Percentiles rank a stretch among this genome's conserved stretches.
phyloP scores from a whole-genome alignment of 2,888 invertebrate genomes.

The Zygothrica quintamaculata region DNA sequence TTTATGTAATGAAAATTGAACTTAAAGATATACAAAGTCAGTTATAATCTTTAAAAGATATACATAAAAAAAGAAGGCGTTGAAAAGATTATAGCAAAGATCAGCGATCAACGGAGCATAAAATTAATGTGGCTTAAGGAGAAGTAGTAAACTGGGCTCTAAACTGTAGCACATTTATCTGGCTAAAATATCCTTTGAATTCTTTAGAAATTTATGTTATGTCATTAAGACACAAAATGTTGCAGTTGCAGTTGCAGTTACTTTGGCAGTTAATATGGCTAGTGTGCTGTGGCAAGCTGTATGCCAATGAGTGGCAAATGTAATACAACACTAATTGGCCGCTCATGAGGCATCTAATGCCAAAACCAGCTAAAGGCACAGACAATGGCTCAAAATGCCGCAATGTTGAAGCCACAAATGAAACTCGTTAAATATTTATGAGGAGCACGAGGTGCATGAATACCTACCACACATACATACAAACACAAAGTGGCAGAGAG shows the following conservation, averaged over 20 bases:
- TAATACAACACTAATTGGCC: slow-evolving; percentile 78
- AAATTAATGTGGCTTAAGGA: too few relatives aligned
- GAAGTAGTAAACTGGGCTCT: background rate
- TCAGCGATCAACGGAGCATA: background rate
- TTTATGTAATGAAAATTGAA: slow-evolving; percentile 51
- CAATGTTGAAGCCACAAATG: slow-evolving; percentile 52
- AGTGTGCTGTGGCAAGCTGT: slow-evolving; percentile 34
- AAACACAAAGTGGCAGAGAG: slow-evolving; percentile 6
- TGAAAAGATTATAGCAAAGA: slow-evolving; percentile 18
- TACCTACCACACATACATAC: slow-evolving; percentile 45
- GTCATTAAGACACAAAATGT: slow-evolving; percentile 54
- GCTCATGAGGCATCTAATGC: slow-evolving; percentile 77
- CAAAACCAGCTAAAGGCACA: slow-evolving; percentile 54
- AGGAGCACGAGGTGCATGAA: slow-evolving; percentile 77
- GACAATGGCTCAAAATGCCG: slow-evolving; percentile 59
- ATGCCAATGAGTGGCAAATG: slow-evolving; percentile 68
- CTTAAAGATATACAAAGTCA: background rate
- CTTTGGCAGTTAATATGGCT: background rate
- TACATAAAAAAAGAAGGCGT: slow-evolving; percentile 1
- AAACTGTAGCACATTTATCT: slow-evolving; percentile 28
- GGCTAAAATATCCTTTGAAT: slow-evolving; percentile 33
- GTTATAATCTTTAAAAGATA: slow-evolving; percentile 20
- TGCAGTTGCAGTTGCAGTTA: slow-evolving; percentile 23
- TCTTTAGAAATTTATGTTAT: too few relatives aligned
- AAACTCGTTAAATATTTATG: slow-evolving; percentile 80